Conservation (phyloP, 2,797 vertebrate genomes). For the Coluber constrictor region DNA sequence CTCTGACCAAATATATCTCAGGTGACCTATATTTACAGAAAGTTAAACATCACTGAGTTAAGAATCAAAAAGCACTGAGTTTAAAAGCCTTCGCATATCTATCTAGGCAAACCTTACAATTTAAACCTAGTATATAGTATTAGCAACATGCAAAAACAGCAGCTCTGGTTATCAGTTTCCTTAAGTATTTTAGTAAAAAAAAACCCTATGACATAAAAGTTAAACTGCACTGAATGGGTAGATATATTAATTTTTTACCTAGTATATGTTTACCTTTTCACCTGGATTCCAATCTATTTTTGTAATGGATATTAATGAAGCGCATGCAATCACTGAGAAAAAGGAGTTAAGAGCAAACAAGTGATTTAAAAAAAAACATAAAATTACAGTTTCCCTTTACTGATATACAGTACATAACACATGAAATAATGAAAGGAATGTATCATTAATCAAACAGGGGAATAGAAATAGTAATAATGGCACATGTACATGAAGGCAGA, state of each 20-base stretch:
- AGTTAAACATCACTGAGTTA: background rate
- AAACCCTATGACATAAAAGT: background rate
- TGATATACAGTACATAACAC: background rate
- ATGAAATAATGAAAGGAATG: background rate
- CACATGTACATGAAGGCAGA: conserved; percentile 4
- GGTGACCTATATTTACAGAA: background rate
- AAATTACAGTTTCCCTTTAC: background rate
- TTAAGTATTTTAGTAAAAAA: background rate
- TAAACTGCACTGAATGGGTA: background rate
- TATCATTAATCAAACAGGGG: background rate
- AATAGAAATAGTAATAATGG: background rate
- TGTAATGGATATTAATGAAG: conserved; percentile 68
- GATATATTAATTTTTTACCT: background rate
- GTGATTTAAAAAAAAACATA: conserved; percentile 7
- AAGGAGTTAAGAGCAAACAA: conserved; percentile 64
- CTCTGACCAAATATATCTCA: background rate
- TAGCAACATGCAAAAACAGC: background rate
- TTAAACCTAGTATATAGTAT: background rate
- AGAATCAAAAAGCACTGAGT: background rate
- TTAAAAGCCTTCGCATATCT: background rate
- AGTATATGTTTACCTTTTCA: conserved; percentile 78
- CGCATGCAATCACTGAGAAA: conserved; percentile 79
- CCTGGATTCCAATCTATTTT: conserved; percentile 73
- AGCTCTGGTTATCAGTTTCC: background rate
- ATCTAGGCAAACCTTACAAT: background rate